Conservation (phyloP, 2,888 invertebrate species). For the Epinotia ramella region DNA sequence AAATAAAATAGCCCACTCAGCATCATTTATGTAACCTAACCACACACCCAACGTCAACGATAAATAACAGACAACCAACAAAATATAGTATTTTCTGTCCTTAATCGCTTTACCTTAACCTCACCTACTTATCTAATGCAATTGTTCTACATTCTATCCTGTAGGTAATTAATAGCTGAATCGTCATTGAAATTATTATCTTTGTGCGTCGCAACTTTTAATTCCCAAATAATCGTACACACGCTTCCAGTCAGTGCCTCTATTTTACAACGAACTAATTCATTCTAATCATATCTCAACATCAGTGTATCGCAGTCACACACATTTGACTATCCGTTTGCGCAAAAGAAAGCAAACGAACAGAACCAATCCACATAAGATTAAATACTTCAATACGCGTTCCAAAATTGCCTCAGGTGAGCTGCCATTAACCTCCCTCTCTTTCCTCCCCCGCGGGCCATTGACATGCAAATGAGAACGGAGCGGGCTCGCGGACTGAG, state of each 20-base stretch:
- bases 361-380: not conserved
- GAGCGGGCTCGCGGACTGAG: conserved; percentile 74
- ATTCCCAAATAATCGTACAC: conserved; percentile 35
- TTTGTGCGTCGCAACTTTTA: conserved; percentile 26
- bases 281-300: not conserved
- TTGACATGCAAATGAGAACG: conserved; percentile 79
- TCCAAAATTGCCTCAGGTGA: conserved; percentile 61
- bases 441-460: conserved; percentile 58
- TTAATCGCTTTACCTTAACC: not conserved
- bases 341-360: not conserved
- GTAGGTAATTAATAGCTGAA: not conserved
- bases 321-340: not conserved
- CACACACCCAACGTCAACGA: not conserved
- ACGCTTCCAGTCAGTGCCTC: conserved; percentile 54
- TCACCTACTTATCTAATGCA: conserved; percentile 1
- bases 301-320: not conserved
- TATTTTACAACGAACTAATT: not conserved
- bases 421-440: conserved; percentile 63
- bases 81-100: not conserved
- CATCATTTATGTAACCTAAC: not conserved
- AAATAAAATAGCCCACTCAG: not conserved
- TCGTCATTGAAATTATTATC: not conserved
- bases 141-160: conserved; percentile 6
- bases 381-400: conserved; percentile 1
- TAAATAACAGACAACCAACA: conserved; percentile 2